phyloP scores from a whole-genome alignment of 2,113 vertebrate genomes.

The Mormyrus iriodes region DNA sequence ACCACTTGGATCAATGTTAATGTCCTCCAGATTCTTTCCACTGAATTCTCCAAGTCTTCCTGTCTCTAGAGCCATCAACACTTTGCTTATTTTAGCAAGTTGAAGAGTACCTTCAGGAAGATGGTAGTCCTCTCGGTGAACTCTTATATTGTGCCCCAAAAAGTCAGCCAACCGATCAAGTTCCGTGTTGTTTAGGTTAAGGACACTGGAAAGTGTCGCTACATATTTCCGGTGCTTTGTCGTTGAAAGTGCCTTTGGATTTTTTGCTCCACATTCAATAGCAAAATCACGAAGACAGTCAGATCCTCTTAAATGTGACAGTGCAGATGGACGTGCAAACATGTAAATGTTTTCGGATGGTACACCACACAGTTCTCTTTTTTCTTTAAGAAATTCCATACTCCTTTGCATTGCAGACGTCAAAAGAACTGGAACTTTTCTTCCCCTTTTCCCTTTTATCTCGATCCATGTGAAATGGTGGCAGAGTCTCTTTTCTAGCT shows the following conservation, averaged over 20 bases:
- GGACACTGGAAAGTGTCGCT: not conserved
- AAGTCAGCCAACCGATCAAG: not conserved
- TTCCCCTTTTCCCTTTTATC: not conserved
- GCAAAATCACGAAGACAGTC: not conserved
- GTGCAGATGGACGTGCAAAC: not conserved
- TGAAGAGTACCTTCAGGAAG: constrained; percentile 5
- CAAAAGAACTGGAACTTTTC: not conserved
- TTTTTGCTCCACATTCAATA: not conserved
- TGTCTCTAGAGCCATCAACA: not conserved
- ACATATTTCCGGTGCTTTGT: not conserved
- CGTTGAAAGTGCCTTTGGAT: not conserved
- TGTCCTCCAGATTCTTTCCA: constrained; percentile 14
- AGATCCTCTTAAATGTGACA: not conserved
- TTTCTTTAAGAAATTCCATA: not conserved
- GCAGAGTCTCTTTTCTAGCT: not conserved
- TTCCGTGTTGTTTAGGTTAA: not conserved
- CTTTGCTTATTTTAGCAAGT: not conserved
- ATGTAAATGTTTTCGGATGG: not conserved
- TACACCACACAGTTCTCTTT: not conserved
- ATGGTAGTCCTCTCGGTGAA: not conserved
- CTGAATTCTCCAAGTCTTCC: not conserved
- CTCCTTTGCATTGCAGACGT: not conserved
- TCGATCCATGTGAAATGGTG: not conserved
- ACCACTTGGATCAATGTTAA: constrained; percentile 6
- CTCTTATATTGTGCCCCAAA: not conserved